These are phyloP conservation scores for Geotrupes spiniger DNA, from an alignment of 2,888 invertebrate species.

Conservation along the genomic window DNA sequence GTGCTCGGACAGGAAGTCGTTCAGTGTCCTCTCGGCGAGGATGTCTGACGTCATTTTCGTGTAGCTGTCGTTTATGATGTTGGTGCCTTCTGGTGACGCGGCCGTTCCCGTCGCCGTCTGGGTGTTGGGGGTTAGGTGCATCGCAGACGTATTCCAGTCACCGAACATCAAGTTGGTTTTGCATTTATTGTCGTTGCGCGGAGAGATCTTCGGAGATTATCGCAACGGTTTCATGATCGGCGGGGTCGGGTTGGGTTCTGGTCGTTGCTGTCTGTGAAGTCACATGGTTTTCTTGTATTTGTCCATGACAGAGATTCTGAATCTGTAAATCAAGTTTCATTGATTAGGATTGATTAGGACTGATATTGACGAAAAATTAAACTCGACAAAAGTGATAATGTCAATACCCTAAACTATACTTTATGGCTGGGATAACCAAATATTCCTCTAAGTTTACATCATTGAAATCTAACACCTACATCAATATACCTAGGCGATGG, in stretches of 20 bases:
- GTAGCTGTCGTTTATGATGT: slow-evolving; percentile 74
- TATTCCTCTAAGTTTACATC: too few species aligned
- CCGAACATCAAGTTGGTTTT: slow-evolving; percentile 38
- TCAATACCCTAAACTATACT: too few species aligned
- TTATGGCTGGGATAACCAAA: too few species aligned
- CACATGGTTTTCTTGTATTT: too few species aligned
- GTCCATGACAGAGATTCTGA: too few species aligned
- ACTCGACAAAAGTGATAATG: too few species aligned
- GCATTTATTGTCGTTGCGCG: slow-evolving; percentile 14
- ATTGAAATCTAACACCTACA: too few species aligned
- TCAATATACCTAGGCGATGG: too few species aligned
- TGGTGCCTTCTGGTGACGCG: slow-evolving; percentile 69
- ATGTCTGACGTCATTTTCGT: slow-evolving; percentile 77
- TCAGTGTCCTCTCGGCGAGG: slow-evolving; percentile 78
- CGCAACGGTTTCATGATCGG: not conserved
- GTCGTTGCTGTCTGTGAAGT: too few species aligned
- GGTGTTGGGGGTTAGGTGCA: slow-evolving; percentile 54
- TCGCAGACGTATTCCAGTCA: slow-evolving; percentile 41
- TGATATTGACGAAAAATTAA: too few species aligned
- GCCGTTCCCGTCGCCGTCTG: slow-evolving; percentile 57
- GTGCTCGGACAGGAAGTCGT: slow-evolving; percentile 83
- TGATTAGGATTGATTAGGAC: too few species aligned
- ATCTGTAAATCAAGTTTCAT: too few species aligned
- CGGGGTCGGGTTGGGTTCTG: slow-evolving; percentile 5
- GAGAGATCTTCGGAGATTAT: not conserved